Base-by-base conservation (phyloP, 2,797 vertebrate genomes). In the Sylvia borin region DNA sequence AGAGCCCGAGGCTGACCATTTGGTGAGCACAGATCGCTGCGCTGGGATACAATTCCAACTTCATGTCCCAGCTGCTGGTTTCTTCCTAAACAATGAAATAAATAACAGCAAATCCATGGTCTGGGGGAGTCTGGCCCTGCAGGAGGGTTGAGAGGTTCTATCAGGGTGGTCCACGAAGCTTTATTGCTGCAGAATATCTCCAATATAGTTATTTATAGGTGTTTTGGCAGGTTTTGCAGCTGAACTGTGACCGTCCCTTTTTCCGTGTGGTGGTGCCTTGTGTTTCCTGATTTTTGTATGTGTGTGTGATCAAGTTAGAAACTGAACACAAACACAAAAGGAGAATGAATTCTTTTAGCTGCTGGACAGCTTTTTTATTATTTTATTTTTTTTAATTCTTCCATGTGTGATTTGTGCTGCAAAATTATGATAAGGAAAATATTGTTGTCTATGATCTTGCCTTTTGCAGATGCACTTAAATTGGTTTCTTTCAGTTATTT, bases 1-100 rank as follows among this genome's bases (percentile, higher is more conserved):
- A 0, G 65, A 38, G 55, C 48, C 20, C 5, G 0, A 7, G 9
- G 21, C 7, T 38, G 43, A 0, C 3, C 3, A 0, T 7, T 19
- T 6, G 38, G 1, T 25, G 20, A 50, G 57, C 25, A 0, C 16
- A 11, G 3, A 1, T 3, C 8, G 9, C 18, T 10, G 65, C 24
- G 3, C 53, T 22, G 14, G 27, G 11, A 0, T 9, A 1, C 0
- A 0, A 5, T 18, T 17, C 31, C 26, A 1, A 22, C 17, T 7
- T 27, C 6, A 0, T 1, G 16, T 19, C 53, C 55, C 24, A 5
- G 42, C 70, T 36, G 43, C 57, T 16, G 43, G 2, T 24, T 27
- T 48, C 10, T 5, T 38, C 26, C 21, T 66, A 2, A 31, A 2
- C 18, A 22, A 2, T 10, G 1, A 22, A 53, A 68, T 5, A 45